Evolutionary conservation across 2,113 vertebrate genomes (phyloP).

Genomic region (Polyodon spathula): DNA sequence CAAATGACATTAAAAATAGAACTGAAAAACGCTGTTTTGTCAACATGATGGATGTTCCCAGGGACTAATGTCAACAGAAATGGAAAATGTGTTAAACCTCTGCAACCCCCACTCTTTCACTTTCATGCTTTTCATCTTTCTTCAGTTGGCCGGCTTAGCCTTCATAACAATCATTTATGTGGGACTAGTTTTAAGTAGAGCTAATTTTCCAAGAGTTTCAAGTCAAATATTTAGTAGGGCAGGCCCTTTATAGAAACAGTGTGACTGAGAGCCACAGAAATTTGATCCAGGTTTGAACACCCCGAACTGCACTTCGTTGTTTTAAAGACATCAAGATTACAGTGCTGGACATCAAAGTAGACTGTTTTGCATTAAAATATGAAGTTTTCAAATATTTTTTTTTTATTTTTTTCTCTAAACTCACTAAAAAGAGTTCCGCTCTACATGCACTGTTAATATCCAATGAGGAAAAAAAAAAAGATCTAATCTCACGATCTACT

Average conservation of each 20-base stretch:
- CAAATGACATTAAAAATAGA: conserved; percentile 9
- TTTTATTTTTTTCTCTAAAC: no score
- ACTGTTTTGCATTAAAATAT: conserved; percentile 15
- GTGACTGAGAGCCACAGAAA: conserved; percentile 51
- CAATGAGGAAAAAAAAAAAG: no score
- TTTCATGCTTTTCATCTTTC: conserved; percentile 30
- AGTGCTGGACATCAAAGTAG: conserved; percentile 22
- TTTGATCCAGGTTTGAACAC: conserved; percentile 51
- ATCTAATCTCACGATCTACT: no score
- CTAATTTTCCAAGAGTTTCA: conserved; percentile 46
- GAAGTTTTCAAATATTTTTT: background rate
- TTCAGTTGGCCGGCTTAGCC: conserved; percentile 34
- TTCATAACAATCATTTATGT: conserved; percentile 47
- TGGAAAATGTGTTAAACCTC: conserved; percentile 34
- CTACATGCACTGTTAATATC: no score
- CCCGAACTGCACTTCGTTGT: conserved; percentile 34
- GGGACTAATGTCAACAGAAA: conserved; percentile 26
- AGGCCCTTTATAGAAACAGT: conserved; percentile 50
- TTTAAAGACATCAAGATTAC: conserved; percentile 20
- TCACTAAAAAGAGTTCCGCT: no score
- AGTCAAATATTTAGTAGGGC: conserved; percentile 41
- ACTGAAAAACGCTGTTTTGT: conserved; percentile 30
- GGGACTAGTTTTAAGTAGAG: conserved; percentile 40
- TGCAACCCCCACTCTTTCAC: conserved; percentile 36
- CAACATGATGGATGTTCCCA: conserved; percentile 23